Evolutionary conservation across 2,113 vertebrate genomes (phyloP), one percentile per base, ranked within the genome.

Genomic region (Mustela lutreola): DNA sequence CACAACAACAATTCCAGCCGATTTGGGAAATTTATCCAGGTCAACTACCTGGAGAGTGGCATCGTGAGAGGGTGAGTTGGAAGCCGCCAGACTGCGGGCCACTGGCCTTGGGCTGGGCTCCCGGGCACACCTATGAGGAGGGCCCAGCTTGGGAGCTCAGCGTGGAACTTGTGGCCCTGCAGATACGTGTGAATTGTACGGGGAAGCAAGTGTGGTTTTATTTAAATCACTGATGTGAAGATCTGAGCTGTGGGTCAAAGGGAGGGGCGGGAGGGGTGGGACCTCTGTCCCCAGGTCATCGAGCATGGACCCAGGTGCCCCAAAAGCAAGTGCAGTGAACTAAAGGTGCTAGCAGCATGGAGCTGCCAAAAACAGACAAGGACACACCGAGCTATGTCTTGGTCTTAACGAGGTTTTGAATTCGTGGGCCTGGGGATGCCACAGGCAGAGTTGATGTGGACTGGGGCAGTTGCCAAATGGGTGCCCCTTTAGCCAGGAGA

Each of bases 1-100:
- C 99, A 99, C 97, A 99, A 99, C 98, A 99, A 99, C 98, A 99
- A 99, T 98, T 99, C 99, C 91, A 99, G 99, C 93, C 99, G 99
- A 81, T 99, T 99, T 56, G 99, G 99, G 91, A 99, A 99, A 97
- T 99, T 99, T 96, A 99, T 99, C 97, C 99, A 99, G 98, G 99
- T 99, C 98, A 99, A 99, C 98, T 99, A 99, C 97, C 98, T 99
- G 97, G 99, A 99, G 98, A 99, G 98, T 0, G 99, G 99, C 8
- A 98, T 99, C 58, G 99, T 99, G 97, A 97, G 99, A 98, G 99
- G 99, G 99, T 99, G 92, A 99, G 99, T 87, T 22, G 45, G 14
- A 21, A 58, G 65, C 28, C 2, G 0, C 26, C 82, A 1, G 0
- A 0, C 42, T n/a, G 33, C 19, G 48, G 31, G 10, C 39, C 9